Evolutionary conservation across 2,888 invertebrate species (phyloP).

Genomic region (Zhuqinia jingwanae): DNA sequence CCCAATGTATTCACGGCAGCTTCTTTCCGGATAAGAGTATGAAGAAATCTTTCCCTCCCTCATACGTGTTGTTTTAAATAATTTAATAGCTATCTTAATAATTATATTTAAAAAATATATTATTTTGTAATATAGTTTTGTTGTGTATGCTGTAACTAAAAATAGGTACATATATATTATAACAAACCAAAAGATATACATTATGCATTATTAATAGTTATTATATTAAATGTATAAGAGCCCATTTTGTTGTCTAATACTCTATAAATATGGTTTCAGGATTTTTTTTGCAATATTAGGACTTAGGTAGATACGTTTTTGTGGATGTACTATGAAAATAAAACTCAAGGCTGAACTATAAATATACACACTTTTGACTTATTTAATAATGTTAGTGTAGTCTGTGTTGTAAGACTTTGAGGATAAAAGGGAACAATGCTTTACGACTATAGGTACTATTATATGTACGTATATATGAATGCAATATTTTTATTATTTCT

Average conservation of each 20-base stretch:
- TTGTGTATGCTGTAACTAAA: background rate
- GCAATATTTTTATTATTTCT: background rate
- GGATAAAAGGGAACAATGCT: background rate
- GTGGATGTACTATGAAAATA: background rate
- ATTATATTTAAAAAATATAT: background rate
- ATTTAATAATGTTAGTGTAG: background rate
- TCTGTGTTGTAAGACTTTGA: background rate
- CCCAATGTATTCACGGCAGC: conserved; percentile 80
- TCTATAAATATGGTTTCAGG: background rate
- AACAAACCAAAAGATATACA: background rate
- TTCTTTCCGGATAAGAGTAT: conserved; percentile 68
- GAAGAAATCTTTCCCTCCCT: conserved; percentile 66
- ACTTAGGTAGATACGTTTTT: background rate
- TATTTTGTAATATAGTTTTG: background rate
- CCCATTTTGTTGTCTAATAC: background rate
- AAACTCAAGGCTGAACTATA: conserved; percentile 48
- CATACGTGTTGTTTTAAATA: conserved; percentile 65
- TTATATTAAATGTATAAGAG: background rate
- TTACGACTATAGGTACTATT: background rate
- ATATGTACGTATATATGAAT: background rate
- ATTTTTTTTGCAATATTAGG: conserved; percentile 34
- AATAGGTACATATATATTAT: background rate
- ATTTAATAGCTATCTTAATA: too few relatives aligned
- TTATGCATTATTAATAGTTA: background rate
- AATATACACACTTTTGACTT: background rate